phyloP scores from a whole-genome alignment of 2,113 vertebrate genomes.

The Carassius auratus region DNA sequence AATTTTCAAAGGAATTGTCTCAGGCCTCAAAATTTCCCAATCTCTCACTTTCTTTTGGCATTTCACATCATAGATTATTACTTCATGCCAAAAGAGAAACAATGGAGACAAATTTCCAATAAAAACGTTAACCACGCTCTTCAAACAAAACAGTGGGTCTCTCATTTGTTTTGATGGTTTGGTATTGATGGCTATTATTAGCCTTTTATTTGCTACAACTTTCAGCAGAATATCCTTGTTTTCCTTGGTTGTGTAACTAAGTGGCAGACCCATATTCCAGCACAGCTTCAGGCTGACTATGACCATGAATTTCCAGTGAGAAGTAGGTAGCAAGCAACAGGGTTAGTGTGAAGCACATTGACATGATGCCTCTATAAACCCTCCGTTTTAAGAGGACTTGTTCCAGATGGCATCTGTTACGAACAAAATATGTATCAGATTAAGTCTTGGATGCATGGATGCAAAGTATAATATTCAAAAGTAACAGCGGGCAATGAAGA shows the following conservation, averaged over 20 bases:
- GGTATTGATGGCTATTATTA: conserved; percentile 8
- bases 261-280: conserved; percentile 4
- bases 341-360: conserved; percentile 64
- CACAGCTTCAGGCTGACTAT: not conserved
- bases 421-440: conserved; percentile 67
- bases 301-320: conserved; percentile 63
- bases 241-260: conserved; percentile 4
- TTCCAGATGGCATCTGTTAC: conserved; percentile 72
- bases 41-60: conserved; percentile 9
- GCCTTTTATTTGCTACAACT: not conserved
- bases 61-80: not conserved
- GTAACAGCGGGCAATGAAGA: conserved; percentile 59
- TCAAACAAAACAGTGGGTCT: conserved; percentile 1
- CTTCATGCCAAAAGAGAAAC: not conserved
- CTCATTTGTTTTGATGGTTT: conserved; percentile 12
- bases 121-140: not conserved
- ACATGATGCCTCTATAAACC: conserved; percentile 67
- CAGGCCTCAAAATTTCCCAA: conserved; percentile 23
- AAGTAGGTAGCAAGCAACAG: conserved; percentile 64
- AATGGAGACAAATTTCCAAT: not conserved
- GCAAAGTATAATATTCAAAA: conserved; percentile 14
- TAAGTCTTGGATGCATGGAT: conserved; percentile 53
- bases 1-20: not conserved
- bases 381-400: conserved; percentile 64
- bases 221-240: not conserved